phyloP scores from a whole-genome alignment of 2,113 vertebrate genomes.

The Alethe castanea region DNA sequence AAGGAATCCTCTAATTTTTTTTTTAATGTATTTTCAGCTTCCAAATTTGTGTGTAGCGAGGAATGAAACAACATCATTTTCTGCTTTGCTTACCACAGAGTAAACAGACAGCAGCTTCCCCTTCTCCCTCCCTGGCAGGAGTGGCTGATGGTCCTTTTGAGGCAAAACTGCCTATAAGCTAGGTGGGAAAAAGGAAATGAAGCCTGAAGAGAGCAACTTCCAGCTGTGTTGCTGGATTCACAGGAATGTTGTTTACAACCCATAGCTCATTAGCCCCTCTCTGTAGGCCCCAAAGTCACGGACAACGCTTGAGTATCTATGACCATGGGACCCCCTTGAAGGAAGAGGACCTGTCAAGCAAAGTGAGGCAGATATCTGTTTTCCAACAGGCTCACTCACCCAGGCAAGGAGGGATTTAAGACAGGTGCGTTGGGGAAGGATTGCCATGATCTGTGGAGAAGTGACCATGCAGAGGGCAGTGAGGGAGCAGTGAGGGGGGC shows the following conservation, averaged over 20 bases:
- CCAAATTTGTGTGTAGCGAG: neutral
- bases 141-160: neutral
- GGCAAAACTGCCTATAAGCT: neutral
- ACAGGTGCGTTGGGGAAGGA: accelerated
- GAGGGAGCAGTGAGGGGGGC: neutral
- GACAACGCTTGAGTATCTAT: neutral
- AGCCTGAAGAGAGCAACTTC: neutral
- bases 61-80: conserved; percentile 54
- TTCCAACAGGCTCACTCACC: neutral
- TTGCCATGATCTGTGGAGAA: neutral
- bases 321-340: neutral
- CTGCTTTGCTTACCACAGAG: conserved; percentile 55
- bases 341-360: neutral
- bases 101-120: neutral
- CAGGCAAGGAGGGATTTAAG: neutral
- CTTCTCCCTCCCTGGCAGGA: neutral
- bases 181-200: neutral
- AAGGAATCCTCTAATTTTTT: neutral
- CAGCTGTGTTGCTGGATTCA: neutral
- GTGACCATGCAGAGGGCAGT: neutral
- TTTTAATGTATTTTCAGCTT: neutral
- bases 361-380: neutral
- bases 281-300: neutral
- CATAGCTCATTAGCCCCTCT: neutral
- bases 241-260: neutral